phyloP scores from a whole-genome alignment of 2,888 invertebrate genomes.

The Tipula confusa region DNA sequence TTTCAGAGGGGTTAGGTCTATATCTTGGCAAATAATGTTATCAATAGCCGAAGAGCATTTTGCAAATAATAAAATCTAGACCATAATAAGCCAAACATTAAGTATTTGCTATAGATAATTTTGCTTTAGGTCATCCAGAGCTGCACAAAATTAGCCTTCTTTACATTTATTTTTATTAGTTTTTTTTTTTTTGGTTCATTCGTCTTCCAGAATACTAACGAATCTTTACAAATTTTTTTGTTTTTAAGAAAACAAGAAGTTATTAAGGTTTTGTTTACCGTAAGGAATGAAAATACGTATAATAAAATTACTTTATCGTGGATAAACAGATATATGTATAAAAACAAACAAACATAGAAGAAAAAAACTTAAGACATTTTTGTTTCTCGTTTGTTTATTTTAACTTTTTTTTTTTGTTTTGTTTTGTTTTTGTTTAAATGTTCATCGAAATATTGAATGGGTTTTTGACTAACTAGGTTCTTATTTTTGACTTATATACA shows the following conservation, averaged over 20 bases:
- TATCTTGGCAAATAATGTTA: too few species aligned
- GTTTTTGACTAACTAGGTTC: slow-evolving; percentile 21
- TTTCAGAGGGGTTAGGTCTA: too few species aligned
- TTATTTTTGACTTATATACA: slow-evolving; percentile 7
- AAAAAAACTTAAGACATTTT: slow-evolving; percentile 12
- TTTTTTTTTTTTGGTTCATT: not conserved
- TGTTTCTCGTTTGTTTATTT: slow-evolving; percentile 3
- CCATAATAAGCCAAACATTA: too few species aligned
- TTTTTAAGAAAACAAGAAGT: not conserved
- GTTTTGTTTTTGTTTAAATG: not conserved
- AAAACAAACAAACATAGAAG: not conserved
- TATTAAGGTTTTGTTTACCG: not conserved
- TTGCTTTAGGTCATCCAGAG: not conserved
- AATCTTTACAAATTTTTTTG: not conserved
- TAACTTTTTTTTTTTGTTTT: not conserved
- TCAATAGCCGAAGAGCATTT: too few species aligned
- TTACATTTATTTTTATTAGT: not conserved
- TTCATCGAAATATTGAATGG: not conserved
- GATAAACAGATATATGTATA: not conserved
- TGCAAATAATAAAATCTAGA: too few species aligned
- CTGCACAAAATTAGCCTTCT: not conserved
- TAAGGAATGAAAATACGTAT: slow-evolving; percentile 7
- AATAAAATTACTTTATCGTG: not conserved
- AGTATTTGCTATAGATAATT: too few species aligned
- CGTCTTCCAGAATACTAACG: not conserved